Conservation (phyloP, 2,797 vertebrate species). For the Spatula versicolor region DNA sequence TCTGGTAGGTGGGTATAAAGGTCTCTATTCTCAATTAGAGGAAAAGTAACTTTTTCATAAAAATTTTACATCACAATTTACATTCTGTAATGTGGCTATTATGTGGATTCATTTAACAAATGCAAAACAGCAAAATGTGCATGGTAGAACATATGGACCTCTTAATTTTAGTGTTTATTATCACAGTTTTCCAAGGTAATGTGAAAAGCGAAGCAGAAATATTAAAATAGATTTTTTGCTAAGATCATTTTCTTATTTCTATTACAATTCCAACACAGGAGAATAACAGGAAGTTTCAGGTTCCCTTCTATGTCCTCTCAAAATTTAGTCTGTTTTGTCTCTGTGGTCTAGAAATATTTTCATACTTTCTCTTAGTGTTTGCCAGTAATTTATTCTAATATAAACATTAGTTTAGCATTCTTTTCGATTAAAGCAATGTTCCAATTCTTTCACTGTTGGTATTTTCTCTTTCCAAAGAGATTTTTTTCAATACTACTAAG, state of each 20-base stretch:
- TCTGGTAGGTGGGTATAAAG: no score
- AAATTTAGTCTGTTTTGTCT: background rate
- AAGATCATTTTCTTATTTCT: background rate
- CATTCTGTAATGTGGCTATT: background rate
- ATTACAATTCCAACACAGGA: background rate
- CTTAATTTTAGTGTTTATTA: background rate
- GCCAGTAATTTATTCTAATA: constrained; percentile 27
- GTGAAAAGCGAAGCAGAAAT: background rate
- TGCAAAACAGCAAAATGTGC: background rate
- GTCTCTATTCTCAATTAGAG: background rate
- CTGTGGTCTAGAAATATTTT: constrained; percentile 20
- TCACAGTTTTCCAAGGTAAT: background rate
- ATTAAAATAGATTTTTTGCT: background rate
- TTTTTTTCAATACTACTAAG: background rate
- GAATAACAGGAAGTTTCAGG: constrained; percentile 13
- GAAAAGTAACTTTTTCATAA: background rate
- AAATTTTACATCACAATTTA: background rate
- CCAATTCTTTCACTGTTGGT: background rate
- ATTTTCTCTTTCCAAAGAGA: background rate
- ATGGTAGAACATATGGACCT: background rate
- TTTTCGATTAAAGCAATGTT: background rate
- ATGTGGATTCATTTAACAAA: background rate
- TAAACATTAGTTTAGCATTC: constrained; percentile 54
- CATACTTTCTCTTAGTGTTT: background rate
- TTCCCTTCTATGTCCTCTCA: background rate